Evolutionary conservation across 2,113 vertebrate species (phyloP), one percentile per base, ranked within the genome.

Genomic region (Helogale parvula): DNA sequence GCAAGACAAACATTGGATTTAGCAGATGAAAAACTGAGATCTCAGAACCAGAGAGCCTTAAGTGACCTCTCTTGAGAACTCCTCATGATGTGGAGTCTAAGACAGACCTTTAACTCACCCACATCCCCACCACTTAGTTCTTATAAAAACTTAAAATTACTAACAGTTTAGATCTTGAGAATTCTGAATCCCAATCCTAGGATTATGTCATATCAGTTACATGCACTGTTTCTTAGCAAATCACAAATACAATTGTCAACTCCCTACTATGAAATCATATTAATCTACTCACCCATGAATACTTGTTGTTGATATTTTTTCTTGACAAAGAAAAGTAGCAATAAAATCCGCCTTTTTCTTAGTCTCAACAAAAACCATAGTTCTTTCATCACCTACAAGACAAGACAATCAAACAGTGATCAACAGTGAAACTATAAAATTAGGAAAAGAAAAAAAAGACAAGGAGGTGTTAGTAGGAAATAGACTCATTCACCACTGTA

Each of bases 281-380:
- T 35, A 69, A 85, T 72, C 35, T 88, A 97, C 98, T 96, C 92
- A 99, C 99, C 99, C 99, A 16, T 99, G 99, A 95, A 99, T 99
- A 98, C 99, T 99, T 95, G 99, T 99, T 31, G 99, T 99, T 19
- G 99, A 60, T 96, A 99, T 98, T 1, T 99, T 99, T 98, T 99
- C 99, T 98, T 99, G 99, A 98, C 99, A 99, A 97, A 99, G 98
- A 95, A 99, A 99, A 0, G 99, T 98, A 45, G 99, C 99, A 90
- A 99, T 99, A 68, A 99, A 99, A 97, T 99, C 99, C 3, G 99
- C 99, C 93, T 99, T 99, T 94, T 99, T 99, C 98, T 99, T 99
- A 54, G 99, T 99, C 97, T 99, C 99, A 29, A 99, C 99, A 93
- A 99, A 99, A 23, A 99, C 99, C 99, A 99, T 98, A 29, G 99